Base-by-base conservation (phyloP, 2,797 vertebrate species). In the Malacoctenus gilli region DNA sequence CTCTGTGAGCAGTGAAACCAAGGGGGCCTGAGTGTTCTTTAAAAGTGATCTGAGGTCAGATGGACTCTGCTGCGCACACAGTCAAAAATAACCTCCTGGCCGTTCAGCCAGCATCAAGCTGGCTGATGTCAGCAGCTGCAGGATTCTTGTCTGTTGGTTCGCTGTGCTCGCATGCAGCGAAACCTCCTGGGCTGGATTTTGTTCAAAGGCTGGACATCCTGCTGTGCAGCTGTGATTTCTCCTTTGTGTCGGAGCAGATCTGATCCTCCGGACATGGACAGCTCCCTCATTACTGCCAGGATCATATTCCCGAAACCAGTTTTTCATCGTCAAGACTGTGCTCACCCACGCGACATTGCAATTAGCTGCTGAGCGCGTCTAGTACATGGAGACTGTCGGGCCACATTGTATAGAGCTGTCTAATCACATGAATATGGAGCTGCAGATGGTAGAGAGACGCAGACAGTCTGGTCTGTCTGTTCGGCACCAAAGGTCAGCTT, bases 91-190 rank as follows among this genome's bases (percentile, higher is more conserved):
- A n/a, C n/a, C n/a, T n/a, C n/a, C 20, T 41, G 22, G 35, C 9
- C 1, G 15, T 48, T 28, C 18, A 39, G 12, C 36, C 43, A 15
- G 10, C 35, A 15, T 36, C 37, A 16, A 42, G 11, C 35, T 8
- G 47, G 15, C 18, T 28, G 20, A 13, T 48, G 42, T 59, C 20
- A 25, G 49, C 55, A 39, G 40, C 19, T 40, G 35, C 28, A 39
- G 8, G 51, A n/a, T 38, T 44, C 14, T 10, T 47, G 48, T 12
- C 35, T 8, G 35, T 38, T 40, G 36, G 14, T 23, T 28, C 23
- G 25, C 19, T 10, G 30, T 0, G 39, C 43, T 41, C 8, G 16
- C 11, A 5, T 34, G 39, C 28, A 36, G 34, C 11, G 21, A 58
- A 39, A 43, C 25, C 32, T 21, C 22, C 15, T 8, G 19, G 30